Evolutionary conservation across 1,140 invertebrate genomes (phyloP), one percentile per base, ranked within the genome.

Genomic region (Ceratoteleas bidentatus): DNA sequence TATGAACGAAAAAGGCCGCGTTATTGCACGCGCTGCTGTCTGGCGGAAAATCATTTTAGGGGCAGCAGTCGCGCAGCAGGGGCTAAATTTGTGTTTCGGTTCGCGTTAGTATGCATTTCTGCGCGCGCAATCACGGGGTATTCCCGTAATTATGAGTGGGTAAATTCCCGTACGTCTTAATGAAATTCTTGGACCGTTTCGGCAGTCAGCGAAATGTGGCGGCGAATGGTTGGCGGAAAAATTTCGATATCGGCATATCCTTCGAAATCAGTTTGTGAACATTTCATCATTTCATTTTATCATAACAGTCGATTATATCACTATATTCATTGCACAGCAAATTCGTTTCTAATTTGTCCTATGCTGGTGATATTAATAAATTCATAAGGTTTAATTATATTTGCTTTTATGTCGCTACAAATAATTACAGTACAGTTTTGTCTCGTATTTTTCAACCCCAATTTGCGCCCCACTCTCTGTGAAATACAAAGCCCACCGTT

Each of bases 151-250:
- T 78, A 79, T 72, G 58, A 60, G 53, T 78, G 34, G 60, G 69
- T 70, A 60, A 70, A 70, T 58, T 70, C 60, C 43, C 43, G 58
- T 72, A 53, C 45, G 32, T 79, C 61, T 79, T 79, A 79, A 79
- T 79, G 68, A 79, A 72, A 72, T 72, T 70, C 60, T 65, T 64
- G 53, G 10, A 52, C 69, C 24, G 38, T 57, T 73, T 57, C 0
- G 24, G n/a, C 5, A 14, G n/a, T 40, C 10, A 40, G 10, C 0
- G 10, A 40, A 40, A 11, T 9, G 10, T 11, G 10, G 6, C 36
- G 36, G 1, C 4, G 24, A 24, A 24, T 24, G 1, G 24, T 24
- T 24, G 24, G 24, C 24, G 4, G 1, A 24, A 24, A 24, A 40
- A 40, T 40, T 40, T 40, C 36, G 7, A 40, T 40, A 40, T 40